These are phyloP conservation scores for Pseudomugil tenellus DNA, from an alignment of 2,797 vertebrate genomes.

Conservation along the genomic window DNA sequence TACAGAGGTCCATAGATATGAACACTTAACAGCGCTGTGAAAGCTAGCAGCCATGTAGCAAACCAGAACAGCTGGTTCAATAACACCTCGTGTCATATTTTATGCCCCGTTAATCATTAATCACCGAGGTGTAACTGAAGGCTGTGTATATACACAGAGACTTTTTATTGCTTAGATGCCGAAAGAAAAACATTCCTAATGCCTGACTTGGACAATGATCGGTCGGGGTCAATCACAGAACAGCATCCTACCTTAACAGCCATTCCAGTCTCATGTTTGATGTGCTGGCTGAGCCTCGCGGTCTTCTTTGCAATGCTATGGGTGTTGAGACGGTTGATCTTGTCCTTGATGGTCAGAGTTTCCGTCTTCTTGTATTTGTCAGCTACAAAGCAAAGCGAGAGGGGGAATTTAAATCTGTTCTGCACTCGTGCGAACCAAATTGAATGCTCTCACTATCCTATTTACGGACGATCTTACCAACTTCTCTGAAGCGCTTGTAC, in stretches of 20 bases:
- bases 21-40: neutral
- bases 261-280: slow-evolving; percentile 93
- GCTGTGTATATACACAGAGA: neutral
- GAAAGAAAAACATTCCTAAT: too few relatives aligned
- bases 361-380: slow-evolving; percentile 92
- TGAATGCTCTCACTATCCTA: neutral
- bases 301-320: slow-evolving; percentile 97
- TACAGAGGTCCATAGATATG: neutral
- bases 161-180: neutral
- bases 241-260: slow-evolving; percentile 82
- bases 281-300: slow-evolving; percentile 87
- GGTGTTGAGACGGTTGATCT: slow-evolving; percentile 89
- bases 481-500: slow-evolving; percentile 94
- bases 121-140: neutral
- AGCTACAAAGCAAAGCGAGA: slow-evolving; percentile 74
- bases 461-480: slow-evolving; percentile 84
- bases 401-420: neutral
- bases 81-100: neutral
- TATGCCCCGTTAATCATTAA: slow-evolving; percentile 37
- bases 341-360: slow-evolving; percentile 88
- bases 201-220: neutral
- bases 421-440: too few relatives aligned
- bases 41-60: neutral
- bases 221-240: neutral
- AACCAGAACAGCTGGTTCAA: slow-evolving; percentile 9